Evolutionary conservation across 2,797 vertebrate species (phyloP).

Genomic region (Coluber constrictor): DNA sequence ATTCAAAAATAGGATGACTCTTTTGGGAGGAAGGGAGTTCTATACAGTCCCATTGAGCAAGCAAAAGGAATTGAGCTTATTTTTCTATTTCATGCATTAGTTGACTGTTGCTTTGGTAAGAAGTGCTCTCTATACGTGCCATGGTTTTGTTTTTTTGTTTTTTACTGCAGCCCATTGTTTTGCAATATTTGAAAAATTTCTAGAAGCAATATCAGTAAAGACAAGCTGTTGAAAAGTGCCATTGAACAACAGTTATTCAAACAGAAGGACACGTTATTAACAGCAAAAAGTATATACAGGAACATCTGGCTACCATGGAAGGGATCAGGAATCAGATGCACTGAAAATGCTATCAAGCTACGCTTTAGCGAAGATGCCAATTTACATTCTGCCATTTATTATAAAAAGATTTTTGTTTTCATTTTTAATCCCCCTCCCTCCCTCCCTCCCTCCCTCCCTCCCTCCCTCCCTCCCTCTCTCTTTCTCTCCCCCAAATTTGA

Average conservation of each 20-base stretch:
- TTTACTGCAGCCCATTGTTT: neutral
- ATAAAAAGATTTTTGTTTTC: neutral
- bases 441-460: neutral
- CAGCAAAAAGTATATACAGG: neutral
- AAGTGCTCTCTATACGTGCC: neutral
- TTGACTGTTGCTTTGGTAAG: neutral
- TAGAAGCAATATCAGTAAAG: neutral
- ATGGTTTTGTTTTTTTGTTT: neutral
- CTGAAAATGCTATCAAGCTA: conserved; percentile 31
- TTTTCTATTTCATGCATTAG: neutral
- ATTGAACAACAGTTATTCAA: neutral
- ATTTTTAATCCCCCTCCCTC: no score
- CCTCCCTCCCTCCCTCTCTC: neutral
- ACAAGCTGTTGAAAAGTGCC: neutral
- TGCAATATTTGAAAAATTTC: neutral
- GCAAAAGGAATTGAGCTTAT: neutral
- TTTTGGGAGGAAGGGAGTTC: neutral
- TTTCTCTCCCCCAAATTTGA: no score
- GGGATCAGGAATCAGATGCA: neutral
- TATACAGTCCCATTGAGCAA: neutral
- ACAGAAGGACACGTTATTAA: conserved; percentile 52
- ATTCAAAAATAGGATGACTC: neutral
- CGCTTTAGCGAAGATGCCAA: conserved; percentile 21
- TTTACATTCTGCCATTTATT: conserved; percentile 16
- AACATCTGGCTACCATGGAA: conserved; percentile 53